These are phyloP conservation scores for Phymanthus crucifer DNA, from an alignment of 92 coral and sea anemone genomes.

Conservation along the genomic window DNA sequence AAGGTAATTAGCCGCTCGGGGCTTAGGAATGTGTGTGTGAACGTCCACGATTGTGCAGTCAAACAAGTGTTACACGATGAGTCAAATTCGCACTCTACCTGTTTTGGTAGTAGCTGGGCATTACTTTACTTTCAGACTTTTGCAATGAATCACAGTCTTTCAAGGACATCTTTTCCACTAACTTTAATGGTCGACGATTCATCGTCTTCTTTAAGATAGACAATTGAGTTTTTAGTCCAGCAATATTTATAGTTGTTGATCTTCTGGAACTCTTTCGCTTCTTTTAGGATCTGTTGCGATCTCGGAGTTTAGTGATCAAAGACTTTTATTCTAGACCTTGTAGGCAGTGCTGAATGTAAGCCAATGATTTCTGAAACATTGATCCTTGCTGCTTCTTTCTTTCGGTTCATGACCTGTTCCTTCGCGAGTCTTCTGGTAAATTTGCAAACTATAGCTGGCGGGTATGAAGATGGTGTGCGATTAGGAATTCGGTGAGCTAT, in stretches of 20 bases:
- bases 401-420: slow-evolving; percentile 30
- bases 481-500: slow-evolving; percentile 17
- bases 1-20: too few relatives aligned
- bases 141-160: too few relatives aligned
- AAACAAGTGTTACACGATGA: too few relatives aligned
- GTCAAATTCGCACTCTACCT: too few relatives aligned
- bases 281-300: slow-evolving; percentile 5
- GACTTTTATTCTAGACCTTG: neutral
- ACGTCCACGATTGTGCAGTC: too few relatives aligned
- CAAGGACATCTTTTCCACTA: too few relatives aligned
- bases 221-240: slow-evolving; percentile 21
- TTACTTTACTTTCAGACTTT: too few relatives aligned
- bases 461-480: neutral
- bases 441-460: slow-evolving; percentile 23
- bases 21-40: too few relatives aligned
- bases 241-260: slow-evolving; percentile 9
- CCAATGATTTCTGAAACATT: slow-evolving; percentile 7
- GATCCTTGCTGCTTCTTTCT: neutral
- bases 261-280: slow-evolving; percentile 7
- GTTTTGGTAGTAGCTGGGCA: too few relatives aligned
- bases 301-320: slow-evolving; percentile 29
- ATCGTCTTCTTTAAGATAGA: too few relatives aligned
- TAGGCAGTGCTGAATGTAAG: too few relatives aligned
- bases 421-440: slow-evolving; percentile 22
- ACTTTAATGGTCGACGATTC: too few relatives aligned